Evolutionary conservation across 2,888 invertebrate genomes (phyloP), one percentile per base, ranked within the genome.

Genomic region (Doris montereyensis): DNA sequence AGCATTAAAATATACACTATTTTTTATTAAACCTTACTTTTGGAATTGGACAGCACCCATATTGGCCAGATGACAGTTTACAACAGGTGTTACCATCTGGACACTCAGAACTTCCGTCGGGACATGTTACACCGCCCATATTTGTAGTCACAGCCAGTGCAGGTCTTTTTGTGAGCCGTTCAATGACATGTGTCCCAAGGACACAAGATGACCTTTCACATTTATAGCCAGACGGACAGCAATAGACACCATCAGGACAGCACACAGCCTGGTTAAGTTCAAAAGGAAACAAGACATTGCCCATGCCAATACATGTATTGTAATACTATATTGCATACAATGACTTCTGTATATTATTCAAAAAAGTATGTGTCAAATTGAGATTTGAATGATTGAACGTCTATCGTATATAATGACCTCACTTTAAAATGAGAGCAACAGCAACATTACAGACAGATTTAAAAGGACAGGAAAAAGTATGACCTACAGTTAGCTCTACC

Each of bases 11-110:
- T n/a, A n/a, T n/a, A n/a, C n/a, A n/a, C n/a, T n/a, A n/a, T n/a
- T n/a, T n/a, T n/a, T n/a, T n/a, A n/a, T n/a, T n/a, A 41, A 41
- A 10, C 52, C 17, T 17, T 80, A 87, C 89, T 76, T 87, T 79
- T 35, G 87, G 85, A 8, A 88, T 34, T 13, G 90, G 90, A 82
- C 90, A 90, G 81, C 90, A 90, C 17, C 88, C 89, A 82, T 86
- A 90, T 3, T 81, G 70, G 24, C 86, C 87, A 71, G 81, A 77
- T 5, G 52, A 34, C 34, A 87, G 71, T 77, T 83, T 83, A 80
- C 88, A 87, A 81, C 88, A 88, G n/a, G 88, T 88, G 76, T 81
- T 83, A 34, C 85, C 86, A 79, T 68, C 70, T 8, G 86, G 85
- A 81, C 87, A 87, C 57, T 81, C 77, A 58, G 79, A 68, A 8